phyloP scores from a whole-genome alignment of 1,140 invertebrate genomes.

The Drosophila lacertosa region DNA sequence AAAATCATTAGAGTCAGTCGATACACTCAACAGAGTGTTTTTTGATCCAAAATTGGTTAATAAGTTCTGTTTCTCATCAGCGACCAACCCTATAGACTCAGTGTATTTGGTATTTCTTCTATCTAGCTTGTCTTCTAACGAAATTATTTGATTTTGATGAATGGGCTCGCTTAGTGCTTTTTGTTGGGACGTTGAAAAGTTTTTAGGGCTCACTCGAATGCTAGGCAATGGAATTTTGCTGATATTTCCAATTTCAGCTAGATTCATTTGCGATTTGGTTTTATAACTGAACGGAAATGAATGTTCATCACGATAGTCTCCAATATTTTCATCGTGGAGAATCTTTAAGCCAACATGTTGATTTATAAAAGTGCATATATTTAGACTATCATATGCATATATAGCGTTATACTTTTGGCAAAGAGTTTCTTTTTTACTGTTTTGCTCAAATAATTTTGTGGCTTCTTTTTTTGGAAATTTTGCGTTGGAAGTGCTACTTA shows the following conservation, averaged over 20 bases:
- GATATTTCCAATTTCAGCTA: slow-evolving; percentile 30
- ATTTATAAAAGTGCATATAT: slow-evolving; percentile 48
- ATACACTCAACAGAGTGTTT: slow-evolving; percentile 19
- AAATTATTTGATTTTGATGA: slow-evolving; percentile 6
- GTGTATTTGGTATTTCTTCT: background rate
- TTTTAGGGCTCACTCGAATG: slow-evolving; percentile 5
- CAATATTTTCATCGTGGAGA: slow-evolving; percentile 63
- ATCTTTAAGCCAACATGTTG: slow-evolving; percentile 62
- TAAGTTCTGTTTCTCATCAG: slow-evolving; percentile 25
- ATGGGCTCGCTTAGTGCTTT: background rate
- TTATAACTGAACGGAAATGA: slow-evolving; percentile 71
- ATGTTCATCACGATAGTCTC: slow-evolving; percentile 70
- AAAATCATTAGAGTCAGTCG: slow-evolving; percentile 40
- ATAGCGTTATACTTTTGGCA: slow-evolving; percentile 16
- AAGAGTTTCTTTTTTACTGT: slow-evolving; percentile 4
- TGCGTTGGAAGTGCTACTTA: background rate
- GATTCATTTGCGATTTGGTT: slow-evolving; percentile 76
- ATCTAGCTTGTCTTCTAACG: background rate
- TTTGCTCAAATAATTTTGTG: background rate
- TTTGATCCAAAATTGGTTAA: slow-evolving; percentile 28
- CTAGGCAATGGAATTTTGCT: background rate
- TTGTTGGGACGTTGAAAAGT: background rate
- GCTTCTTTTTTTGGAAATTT: slow-evolving; percentile 1
- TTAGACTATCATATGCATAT: slow-evolving; percentile 54
- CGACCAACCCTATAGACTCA: slow-evolving; percentile 1